Evolutionary conservation across 2,888 invertebrate species (phyloP).

Genomic region (Agrotis clavis): DNA sequence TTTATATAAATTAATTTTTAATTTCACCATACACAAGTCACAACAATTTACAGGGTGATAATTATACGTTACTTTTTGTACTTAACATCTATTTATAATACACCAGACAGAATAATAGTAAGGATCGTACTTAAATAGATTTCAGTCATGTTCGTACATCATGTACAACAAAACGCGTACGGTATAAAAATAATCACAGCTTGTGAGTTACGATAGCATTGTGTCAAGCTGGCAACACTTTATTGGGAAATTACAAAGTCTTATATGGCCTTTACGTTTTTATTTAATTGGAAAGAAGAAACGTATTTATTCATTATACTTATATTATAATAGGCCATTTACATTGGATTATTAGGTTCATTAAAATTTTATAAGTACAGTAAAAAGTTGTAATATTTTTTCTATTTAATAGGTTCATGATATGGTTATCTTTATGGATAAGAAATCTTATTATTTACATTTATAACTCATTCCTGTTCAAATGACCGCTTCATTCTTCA

Average conservation of each 20-base stretch:
- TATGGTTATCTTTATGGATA: conserved; percentile 67
- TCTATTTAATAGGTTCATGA: conserved; percentile 66
- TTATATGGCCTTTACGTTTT: conserved; percentile 58
- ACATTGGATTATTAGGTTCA: conserved; percentile 57
- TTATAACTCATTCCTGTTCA: conserved; percentile 42
- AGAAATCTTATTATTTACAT: conserved; percentile 66
- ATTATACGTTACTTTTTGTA: conserved; percentile 48
- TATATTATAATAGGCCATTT: conserved; percentile 57
- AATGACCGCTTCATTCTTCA: conserved; percentile 44
- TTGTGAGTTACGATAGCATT: conserved; percentile 64
- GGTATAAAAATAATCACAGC: conserved; percentile 48
- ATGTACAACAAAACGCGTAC: conserved; percentile 35
- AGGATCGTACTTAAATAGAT: conserved; percentile 48
- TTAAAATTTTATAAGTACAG: conserved; percentile 55
- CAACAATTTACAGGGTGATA: conserved; percentile 30
- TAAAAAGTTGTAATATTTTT: conserved; percentile 63
- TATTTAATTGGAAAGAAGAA: conserved; percentile 56
- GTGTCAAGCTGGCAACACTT: conserved; percentile 61
- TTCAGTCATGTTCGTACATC: conserved; percentile 52
- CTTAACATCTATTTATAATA: conserved; percentile 45
- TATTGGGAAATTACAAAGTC: conserved; percentile 59
- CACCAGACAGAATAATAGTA: conserved; percentile 48
- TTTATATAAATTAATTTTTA: conserved; percentile 35
- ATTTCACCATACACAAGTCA: conserved; percentile 36
- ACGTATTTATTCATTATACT: conserved; percentile 50